phyloP scores from a whole-genome alignment of 2,797 vertebrate genomes.

The Rhadinocentrus ornatus region DNA sequence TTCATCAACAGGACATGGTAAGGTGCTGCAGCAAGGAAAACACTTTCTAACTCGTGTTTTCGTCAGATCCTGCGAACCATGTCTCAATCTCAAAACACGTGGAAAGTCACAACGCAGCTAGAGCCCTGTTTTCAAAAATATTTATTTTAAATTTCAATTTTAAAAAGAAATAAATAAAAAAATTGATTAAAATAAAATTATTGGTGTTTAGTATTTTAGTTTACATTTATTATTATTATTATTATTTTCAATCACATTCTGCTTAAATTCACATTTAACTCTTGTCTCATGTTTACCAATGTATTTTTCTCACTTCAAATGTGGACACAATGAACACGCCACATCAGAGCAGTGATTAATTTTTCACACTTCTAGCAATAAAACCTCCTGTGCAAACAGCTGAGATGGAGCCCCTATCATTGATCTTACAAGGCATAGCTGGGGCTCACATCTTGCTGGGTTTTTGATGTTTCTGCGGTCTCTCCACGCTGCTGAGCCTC shows the following conservation, averaged over 20 bases:
- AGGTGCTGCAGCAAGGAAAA: conserved; percentile 7
- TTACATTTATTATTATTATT: no score
- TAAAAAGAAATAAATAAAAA: neutral
- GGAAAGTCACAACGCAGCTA: conserved; percentile 12
- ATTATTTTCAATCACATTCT: neutral
- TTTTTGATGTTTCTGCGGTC: conserved; percentile 70
- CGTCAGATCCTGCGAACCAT: conserved; percentile 26
- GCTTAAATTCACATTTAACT: neutral
- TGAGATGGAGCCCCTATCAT: conserved; percentile 61
- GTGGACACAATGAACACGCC: conserved; percentile 53
- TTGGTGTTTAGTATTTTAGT: neutral
- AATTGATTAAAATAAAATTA: neutral
- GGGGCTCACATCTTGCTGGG: conserved; percentile 46
- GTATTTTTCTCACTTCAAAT: conserved; percentile 38
- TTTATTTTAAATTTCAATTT: no score
- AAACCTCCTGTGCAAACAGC: conserved; percentile 65
- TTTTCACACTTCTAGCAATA: conserved; percentile 68
- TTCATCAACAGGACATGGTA: conserved; percentile 33
- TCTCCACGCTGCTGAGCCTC: conserved; percentile 38
- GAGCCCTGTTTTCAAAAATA: neutral
- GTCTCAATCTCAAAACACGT: neutral
- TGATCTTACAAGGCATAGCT: conserved; percentile 67
- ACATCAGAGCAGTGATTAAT: conserved; percentile 47
- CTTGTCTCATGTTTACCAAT: conserved; percentile 49
- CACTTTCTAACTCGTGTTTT: conserved; percentile 3